A percentile compares a stretch with the other conserved stretches of the same genome.
phyloP scores from a whole-genome alignment of 2,113 vertebrate species.

The human (Homo sapiens) region DNA sequence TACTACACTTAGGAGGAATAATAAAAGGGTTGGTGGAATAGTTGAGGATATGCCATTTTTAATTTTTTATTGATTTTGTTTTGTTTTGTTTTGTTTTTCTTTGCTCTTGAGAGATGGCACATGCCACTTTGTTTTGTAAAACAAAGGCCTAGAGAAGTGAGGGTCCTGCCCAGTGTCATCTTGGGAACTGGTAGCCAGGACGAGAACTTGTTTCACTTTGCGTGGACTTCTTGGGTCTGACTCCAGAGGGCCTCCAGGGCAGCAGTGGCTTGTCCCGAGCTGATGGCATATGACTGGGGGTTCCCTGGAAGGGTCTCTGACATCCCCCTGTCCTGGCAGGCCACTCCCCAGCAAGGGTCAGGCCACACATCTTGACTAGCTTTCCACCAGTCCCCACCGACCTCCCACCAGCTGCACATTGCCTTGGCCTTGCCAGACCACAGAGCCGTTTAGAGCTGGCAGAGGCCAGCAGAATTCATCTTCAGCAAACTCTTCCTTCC shows the following conservation, averaged over 20 bases:
- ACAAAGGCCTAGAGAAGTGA: neutral
- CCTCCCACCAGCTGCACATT: slow-evolving; percentile 52
- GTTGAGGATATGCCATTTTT: neutral
- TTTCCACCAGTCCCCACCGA: neutral
- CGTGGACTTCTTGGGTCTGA: neutral
- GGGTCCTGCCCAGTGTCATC: neutral
- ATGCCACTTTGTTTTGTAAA: neutral
- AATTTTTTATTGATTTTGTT: neutral
- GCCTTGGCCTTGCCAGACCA: slow-evolving; percentile 43
- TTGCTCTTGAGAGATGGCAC: too few species aligned
- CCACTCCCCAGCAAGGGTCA: neutral
- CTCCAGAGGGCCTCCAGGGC: neutral
- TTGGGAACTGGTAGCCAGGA: neutral
- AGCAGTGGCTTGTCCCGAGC: neutral
- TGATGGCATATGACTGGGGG: neutral
- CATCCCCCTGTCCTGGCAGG: neutral
- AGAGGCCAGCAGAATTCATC: neutral
- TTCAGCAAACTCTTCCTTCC: neutral
- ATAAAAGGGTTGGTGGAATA: neutral
- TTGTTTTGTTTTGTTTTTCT: neutral
- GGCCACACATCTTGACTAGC: slow-evolving; percentile 51
- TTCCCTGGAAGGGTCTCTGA: neutral
- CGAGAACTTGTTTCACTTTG: neutral
- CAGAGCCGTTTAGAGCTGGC: neutral
- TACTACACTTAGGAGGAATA: neutral